Conservation (phyloP, 2,113 vertebrate genomes). For the Dermatemys mawii region DNA sequence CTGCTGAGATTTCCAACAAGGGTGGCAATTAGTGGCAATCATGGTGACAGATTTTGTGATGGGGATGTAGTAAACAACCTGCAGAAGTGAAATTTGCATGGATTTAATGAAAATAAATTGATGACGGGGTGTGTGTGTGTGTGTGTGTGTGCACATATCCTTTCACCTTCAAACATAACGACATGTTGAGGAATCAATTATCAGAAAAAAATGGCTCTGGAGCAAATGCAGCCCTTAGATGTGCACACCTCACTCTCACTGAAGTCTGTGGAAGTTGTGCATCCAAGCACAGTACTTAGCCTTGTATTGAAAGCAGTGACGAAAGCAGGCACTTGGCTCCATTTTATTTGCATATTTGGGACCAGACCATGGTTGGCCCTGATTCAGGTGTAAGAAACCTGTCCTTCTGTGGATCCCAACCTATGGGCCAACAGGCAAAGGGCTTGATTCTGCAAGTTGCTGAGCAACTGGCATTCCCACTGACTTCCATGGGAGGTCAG, state of each 20-base stretch:
- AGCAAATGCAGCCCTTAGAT: accelerated
- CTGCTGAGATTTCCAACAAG: accelerated
- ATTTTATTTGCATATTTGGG: not conserved
- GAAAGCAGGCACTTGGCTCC: not conserved
- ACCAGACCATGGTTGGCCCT: not conserved
- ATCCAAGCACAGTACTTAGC: accelerated
- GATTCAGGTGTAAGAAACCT: conserved; percentile 6
- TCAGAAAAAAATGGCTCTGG: not conserved
- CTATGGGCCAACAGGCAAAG: not conserved
- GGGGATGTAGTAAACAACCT: accelerated
- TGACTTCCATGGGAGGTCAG: not conserved
- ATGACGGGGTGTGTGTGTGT: not conserved
- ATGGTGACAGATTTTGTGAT: not conserved
- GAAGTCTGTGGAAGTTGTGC: not conserved
- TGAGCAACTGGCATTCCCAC: not conserved
- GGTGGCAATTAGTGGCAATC: not conserved
- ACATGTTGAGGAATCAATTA: not conserved
- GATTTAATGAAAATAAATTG: not conserved
- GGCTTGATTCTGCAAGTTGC: not conserved
- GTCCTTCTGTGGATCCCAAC: not conserved
- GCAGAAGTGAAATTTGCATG: not conserved
- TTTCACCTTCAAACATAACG: not conserved
- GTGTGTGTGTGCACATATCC: not conserved
- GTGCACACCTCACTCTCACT: not conserved
- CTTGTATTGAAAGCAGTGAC: not conserved